Conservation (phyloP, 1,140 invertebrate genomes). For the Sipha flava region DNA sequence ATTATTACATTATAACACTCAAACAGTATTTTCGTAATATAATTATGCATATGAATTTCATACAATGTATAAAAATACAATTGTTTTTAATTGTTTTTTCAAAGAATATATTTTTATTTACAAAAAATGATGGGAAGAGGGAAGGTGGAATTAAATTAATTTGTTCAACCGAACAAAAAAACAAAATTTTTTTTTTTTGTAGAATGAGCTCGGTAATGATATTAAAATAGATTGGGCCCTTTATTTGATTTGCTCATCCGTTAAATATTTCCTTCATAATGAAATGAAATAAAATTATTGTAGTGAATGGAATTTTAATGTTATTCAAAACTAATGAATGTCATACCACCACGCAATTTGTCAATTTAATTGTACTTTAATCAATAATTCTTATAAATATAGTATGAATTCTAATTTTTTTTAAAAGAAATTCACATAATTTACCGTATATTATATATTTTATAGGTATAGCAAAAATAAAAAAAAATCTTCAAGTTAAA, state of each 20-base stretch:
- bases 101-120: not conserved
- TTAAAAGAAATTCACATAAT: too few relatives aligned
- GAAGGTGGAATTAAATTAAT: not conserved
- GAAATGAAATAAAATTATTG: not conserved
- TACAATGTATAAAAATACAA: too few relatives aligned
- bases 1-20: too few relatives aligned
- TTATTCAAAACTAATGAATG: not conserved
- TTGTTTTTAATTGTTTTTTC: not conserved
- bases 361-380: not conserved
- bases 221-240: not conserved
- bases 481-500: too few relatives aligned
- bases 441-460: too few relatives aligned
- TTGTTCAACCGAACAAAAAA: not conserved
- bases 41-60: too few relatives aligned
- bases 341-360: not conserved
- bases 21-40: too few relatives aligned
- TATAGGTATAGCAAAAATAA: too few relatives aligned
- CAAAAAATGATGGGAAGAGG: too few relatives aligned
- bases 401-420: too few relatives aligned
- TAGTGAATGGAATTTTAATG: not conserved
- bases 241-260: not conserved
- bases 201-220: not conserved
- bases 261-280: not conserved
- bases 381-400: too few relatives aligned
- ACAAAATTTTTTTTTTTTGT: not conserved